These are phyloP conservation scores for Pica pica DNA, from an alignment of 2,113 vertebrate species.

Conservation along the genomic window DNA sequence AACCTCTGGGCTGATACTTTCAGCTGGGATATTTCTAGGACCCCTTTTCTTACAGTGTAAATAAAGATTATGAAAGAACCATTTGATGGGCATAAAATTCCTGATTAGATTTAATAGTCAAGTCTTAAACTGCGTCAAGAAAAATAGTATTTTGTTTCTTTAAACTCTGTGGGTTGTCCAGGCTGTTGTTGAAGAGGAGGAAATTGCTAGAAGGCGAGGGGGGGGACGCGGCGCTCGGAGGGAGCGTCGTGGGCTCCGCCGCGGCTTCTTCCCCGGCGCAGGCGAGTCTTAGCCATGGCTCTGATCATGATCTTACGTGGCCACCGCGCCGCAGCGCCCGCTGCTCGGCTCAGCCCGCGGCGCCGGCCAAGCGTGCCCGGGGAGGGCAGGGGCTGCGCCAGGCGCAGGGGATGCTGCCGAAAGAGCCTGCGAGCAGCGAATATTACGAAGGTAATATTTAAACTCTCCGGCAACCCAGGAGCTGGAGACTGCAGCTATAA, in stretches of 20 bases:
- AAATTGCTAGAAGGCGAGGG: slow-evolving; percentile 36
- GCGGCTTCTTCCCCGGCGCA: slow-evolving; percentile 22
- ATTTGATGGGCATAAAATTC: slow-evolving; percentile 76
- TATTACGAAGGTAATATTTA: slow-evolving; percentile 59
- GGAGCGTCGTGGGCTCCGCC: slow-evolving; percentile 13
- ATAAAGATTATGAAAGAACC: slow-evolving; percentile 68
- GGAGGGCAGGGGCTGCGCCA: neutral
- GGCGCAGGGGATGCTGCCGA: neutral
- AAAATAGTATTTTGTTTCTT: slow-evolving; percentile 51
- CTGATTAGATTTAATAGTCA: slow-evolving; percentile 62
- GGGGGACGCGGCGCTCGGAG: neutral
- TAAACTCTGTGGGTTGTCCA: slow-evolving; percentile 50
- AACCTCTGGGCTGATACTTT: neutral
- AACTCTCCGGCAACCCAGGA: slow-evolving; percentile 33
- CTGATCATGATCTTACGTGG: slow-evolving; percentile 44
- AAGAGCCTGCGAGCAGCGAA: neutral
- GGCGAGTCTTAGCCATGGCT: slow-evolving; percentile 62
- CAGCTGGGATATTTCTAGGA: slow-evolving; percentile 39
- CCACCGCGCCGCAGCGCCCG: neutral
- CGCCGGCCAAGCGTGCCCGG: neutral
- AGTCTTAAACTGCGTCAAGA: slow-evolving; percentile 5
- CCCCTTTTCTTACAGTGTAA: slow-evolving; percentile 64
- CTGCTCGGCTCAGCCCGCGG: neutral
- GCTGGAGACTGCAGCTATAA: slow-evolving; percentile 55
- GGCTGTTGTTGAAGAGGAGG: slow-evolving; percentile 32